Evolutionary conservation across 1,140 invertebrate genomes (phyloP), one percentile per base, ranked within the genome.

Genomic region (Hyposmocoma kahamanoa): DNA sequence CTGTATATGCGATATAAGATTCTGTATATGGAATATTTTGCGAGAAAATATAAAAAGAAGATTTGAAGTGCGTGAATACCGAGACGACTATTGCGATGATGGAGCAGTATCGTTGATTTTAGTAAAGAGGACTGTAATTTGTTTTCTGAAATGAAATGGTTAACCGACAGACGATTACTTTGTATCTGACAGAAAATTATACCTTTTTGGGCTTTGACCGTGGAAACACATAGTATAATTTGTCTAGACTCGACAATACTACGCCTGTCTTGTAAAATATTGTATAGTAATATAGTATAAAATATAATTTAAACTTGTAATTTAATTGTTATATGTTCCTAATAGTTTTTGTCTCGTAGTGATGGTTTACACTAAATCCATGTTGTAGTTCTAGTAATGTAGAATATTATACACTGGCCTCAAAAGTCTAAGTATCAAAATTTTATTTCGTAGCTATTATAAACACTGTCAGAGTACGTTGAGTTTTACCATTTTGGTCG

Each of bases 311-410:
- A 73, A 78, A 63, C 65, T 53, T 82, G 74, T 84, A 84, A 81
- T 75, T 72, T 74, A 73, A 67, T 81, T 74, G 68, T 71, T 57
- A 67, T 81, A 81, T 81, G 82, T 85, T 85, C 82, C 82, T 85
- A 85, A 80, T 73, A 68, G 62, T 70, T 71, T 28, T 80, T 56
- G 56, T 74, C 56, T 67, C 30, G 63, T 79, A 72, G 71, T 63
- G 63, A 67, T 73, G 64, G 51, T 71, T 74, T 65, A 52, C 41
- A 50, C 49, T 53, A 59, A 59, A 54, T 61, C 18, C 11, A 36
- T 36, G 32, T 36, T 34, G 15, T 34, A 34, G 30, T 34, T 36
- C 8, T 36, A 36, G 32, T 6, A 15, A n/a, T n/a, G 32, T 36
- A 36, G 32, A 11, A 36, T 34, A 34, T 15, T 36, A 11, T 6